Base-by-base conservation (phyloP, 2,888 invertebrate genomes). In the Leptopilina syphax region DNA sequence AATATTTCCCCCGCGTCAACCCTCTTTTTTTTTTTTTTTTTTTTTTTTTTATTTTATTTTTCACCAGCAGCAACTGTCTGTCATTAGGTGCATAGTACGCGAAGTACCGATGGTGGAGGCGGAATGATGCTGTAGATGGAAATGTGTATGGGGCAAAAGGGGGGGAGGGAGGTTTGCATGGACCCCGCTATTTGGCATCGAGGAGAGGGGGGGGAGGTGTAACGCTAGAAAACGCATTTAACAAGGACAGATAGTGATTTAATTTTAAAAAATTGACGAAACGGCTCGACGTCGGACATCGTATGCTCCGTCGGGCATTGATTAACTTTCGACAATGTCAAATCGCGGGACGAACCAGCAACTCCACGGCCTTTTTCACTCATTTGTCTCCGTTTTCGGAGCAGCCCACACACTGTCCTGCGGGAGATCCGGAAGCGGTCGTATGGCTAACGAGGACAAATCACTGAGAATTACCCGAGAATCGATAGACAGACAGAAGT, bases 271-370 rank as follows among this genome's bases (percentile, higher is more conserved):
- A 92, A 92, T 91, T 90, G 91, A 90, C 91, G 91, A 91, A 91
- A 90, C 90, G 88, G 87, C 88, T 85, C 83, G 83, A 82, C 78
- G 73, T 54, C 83, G 82, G 80, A 63, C 81, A 80, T 80, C 82
- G 83, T 83, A 81, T 81, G 84, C 82, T 83, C 86, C 86, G 86
- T 87, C 86, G 88, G 89, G 87, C 91, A 92, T 92, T 91, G 91
- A 92, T 92, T 91, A 91, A 91, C 91, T 90, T 92, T 92, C 91
- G 91, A 91, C 92, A 91, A 91, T 91, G 91, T 92, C 92, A 91
- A 91, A 92, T 91, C 91, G 89, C 85, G 88, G 86, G 88, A 89
- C 88, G 87, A 88, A 88, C 88, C 86, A 84, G 84, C 83, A 80
- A 81, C 81, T 80, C 80, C 82, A 80, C 80, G 81, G 82, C 88